Percentiles rank a stretch among this genome's conserved stretches.
These are phyloP conservation scores for Plestiodon gilberti DNA, from an alignment of 2,113 vertebrate genomes.

Conservation along the genomic window DNA sequence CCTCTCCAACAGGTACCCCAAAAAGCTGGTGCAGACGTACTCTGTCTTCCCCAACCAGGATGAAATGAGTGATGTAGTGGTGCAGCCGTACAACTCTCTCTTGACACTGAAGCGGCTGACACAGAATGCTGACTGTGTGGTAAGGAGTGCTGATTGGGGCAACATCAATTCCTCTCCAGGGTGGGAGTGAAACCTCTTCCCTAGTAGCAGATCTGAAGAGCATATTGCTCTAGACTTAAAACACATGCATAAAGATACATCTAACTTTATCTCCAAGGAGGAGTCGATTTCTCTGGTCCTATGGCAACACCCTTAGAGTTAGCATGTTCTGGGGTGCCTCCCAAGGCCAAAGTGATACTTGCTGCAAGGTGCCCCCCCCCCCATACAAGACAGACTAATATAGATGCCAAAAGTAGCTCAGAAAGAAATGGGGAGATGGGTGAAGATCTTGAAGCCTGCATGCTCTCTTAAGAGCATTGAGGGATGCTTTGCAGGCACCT, in stretches of 20 bases:
- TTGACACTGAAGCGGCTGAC: conserved; percentile 96
- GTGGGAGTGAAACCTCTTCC: neutral
- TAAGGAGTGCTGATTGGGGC: conserved; percentile 65
- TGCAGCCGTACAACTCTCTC: conserved; percentile 97
- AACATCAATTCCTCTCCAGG: neutral
- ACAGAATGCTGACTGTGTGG: conserved; percentile 98
- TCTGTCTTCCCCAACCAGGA: conserved; percentile 98
- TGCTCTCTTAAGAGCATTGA: neutral
- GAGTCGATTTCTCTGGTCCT: neutral
- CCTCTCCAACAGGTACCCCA: conserved; percentile 86
- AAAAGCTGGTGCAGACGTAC: conserved; percentile 98
- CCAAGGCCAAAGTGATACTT: neutral
- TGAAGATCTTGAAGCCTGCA: too few species aligned
- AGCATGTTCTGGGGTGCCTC: neutral
- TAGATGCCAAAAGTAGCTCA: too few species aligned
- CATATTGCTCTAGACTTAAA: neutral
- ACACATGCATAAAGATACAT: neutral
- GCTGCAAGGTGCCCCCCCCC: neutral
- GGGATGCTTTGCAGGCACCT: neutral
- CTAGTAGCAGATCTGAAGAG: neutral
- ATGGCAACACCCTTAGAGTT: neutral
- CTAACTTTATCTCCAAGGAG: neutral
- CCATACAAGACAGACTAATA: too few species aligned
- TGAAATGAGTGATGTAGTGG: conserved; percentile 98
- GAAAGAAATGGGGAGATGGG: neutral